Percentiles rank a stretch among this genome's conserved stretches.
These are phyloP conservation scores for Microctonus hyperodae DNA, from an alignment of 2,888 invertebrate genomes.

Conservation along the genomic window DNA sequence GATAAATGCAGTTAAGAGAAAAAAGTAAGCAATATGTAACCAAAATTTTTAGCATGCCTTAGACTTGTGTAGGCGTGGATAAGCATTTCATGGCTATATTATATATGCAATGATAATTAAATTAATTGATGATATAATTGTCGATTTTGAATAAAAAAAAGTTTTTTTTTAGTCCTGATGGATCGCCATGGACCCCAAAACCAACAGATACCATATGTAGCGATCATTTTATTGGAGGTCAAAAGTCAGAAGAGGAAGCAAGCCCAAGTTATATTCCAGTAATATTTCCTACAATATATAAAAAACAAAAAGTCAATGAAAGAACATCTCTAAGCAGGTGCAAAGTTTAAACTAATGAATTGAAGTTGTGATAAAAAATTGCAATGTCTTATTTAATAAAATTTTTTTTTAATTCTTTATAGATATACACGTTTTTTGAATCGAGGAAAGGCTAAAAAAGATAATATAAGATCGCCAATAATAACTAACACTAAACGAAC, in stretches of 20 bases:
- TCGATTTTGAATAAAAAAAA: not conserved
- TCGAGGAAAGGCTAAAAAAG: not conserved
- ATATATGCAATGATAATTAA: no score
- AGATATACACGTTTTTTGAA: no score
- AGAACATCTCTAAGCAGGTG: conserved; percentile 7
- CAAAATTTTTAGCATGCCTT: no score
- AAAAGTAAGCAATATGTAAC: conserved; percentile 18
- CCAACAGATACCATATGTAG: conserved; percentile 23
- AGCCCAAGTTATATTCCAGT: conserved; percentile 27
- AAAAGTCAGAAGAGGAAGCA: conserved; percentile 18
- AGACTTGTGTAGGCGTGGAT: no score
- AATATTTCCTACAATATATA: conserved; percentile 22
- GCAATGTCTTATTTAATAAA: no score
- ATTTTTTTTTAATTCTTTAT: no score
- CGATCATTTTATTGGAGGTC: conserved; percentile 27
- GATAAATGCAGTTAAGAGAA: conserved; percentile 24
- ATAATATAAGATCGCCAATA: not conserved
- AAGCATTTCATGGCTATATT: no score
- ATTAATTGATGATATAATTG: not conserved
- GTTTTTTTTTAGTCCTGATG: conserved; percentile 17
- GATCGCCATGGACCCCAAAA: conserved; percentile 27
- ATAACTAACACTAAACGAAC: not conserved
- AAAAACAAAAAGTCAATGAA: conserved; percentile 17
- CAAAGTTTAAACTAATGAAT: not conserved
- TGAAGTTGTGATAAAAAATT: no score